A percentile compares a stretch with the other conserved stretches of the same genome.
phyloP scores from a whole-genome alignment of 2,888 invertebrate genomes.

The Steromphala cineraria region DNA sequence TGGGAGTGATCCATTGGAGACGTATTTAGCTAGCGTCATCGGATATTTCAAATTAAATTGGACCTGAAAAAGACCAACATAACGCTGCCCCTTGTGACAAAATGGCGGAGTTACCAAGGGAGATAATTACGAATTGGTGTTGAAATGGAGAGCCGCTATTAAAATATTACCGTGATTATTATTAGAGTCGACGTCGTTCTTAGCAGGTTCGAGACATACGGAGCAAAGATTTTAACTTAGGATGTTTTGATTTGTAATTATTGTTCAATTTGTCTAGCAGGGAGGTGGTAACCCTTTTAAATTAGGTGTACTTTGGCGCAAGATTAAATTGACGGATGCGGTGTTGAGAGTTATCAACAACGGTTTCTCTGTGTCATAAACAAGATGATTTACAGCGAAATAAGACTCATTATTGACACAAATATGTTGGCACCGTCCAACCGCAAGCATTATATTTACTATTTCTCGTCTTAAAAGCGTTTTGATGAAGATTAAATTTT shows the following conservation, averaged over 20 bases:
- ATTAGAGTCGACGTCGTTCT: background rate
- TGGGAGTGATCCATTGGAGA: background rate
- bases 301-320: background rate
- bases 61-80: background rate
- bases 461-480: background rate
- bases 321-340: background rate
- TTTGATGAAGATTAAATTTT: slow-evolving; percentile 13
- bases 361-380: background rate
- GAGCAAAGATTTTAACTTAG: slow-evolving; percentile 12
- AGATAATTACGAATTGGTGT: background rate
- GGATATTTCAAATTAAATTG: slow-evolving; percentile 1
- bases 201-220: background rate
- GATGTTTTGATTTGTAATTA: background rate
- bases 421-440: background rate
- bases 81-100: background rate
- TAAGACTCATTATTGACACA: background rate
- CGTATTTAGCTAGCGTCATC: slow-evolving; percentile 7
- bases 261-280: background rate
- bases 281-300: slow-evolving; percentile 5
- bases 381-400: background rate
- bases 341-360: background rate
- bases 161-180: background rate
- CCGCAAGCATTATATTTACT: background rate
- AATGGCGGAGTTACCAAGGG: background rate
- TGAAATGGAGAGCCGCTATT: background rate